Base-by-base conservation (phyloP, 2,113 vertebrate genomes). In the Megaleporinus macrocephalus region DNA sequence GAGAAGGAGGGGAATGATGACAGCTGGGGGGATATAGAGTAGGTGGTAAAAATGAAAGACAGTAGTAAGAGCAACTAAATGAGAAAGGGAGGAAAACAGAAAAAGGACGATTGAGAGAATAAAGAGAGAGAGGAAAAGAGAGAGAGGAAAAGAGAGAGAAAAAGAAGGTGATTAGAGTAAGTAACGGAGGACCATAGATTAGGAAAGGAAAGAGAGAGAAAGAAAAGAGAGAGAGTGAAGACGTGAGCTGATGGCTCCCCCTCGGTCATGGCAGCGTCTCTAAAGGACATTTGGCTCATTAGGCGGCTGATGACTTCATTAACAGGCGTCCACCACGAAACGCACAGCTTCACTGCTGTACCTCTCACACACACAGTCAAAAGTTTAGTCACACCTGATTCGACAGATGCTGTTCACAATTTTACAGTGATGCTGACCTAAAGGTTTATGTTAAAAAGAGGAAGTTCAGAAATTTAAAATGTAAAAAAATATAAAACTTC, bases 361-460 rank as follows among this genome's bases (percentile, higher is more conserved):
- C 36, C 55, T 15, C 88, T 79, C 82, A 90, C 90, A 79, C 18
- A 65, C 76, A 24, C 30, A 86, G 81, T 57, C 66, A 14, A 5
- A 26, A 44, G 41, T 5, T 44, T 11, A 10, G 41, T 44, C 41
- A 44, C 41, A 44, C 41, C 41, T 44, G 41, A 44, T 44, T 44
- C 36, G 36, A 36, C 11, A 9, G 4, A 44, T 44, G 41, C 1
- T 44, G 41, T 36, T 36, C 33, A 4, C 33, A 36, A 36, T 36
- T 6, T 36, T 36, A 36, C 33, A 36, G 33, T 4, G 33, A 36
- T 6, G 3, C 33, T 36, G 33, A 36, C 6, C 33, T 36, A 36
- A 36, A 36, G 6, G 33, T 36, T 36, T 36, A 36, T 36, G 33
- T 6, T 36, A 4, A 36, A 36, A 36, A 6, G 33, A n/a, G 33